Evolutionary conservation across 2,888 invertebrate species (phyloP), one percentile per base, ranked within the genome.

Genomic region (Strigamia transsilvanica): DNA sequence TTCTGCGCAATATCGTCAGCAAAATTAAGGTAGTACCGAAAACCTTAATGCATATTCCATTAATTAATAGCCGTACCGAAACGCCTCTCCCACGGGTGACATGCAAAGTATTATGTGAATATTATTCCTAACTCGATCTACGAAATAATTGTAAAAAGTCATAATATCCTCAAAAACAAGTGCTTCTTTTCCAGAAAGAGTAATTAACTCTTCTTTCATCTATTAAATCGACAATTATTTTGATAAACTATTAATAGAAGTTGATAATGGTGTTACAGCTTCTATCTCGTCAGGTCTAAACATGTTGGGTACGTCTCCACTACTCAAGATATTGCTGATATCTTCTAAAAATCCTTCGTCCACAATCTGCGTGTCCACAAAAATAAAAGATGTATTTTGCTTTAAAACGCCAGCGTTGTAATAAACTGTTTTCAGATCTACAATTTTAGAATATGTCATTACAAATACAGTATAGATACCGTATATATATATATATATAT

Each of bases 231-330:
- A 23, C n/a, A 7, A 18, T 32, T n/a, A 78, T 2, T 23, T 27
- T n/a, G 12, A 10, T 38, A 38, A 23, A 32, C n/a, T 34, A 46
- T 15, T 42, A 13, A n/a, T 38, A 34, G 3, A 27, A 27, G 2
- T 27, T 27, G 27, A 27, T 27, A n/a, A 27, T 27, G 3, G 10
- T 32, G 15, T 89, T 85, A 94, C 94, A 86, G 96, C 95, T 87
- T 96, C 96, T 88, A 96, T 93, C 88, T 97, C 96, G 84, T 96
- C 96, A 0, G 92, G 87, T 86, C 95, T 95, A 87, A 92, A 96
- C n/a, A 97, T 90, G 88, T 95, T 96, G 5, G 94, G 92, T 83
- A 97, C 92, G 88, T 96, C 96, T 0, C 96, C 96, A 84, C 93
- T 94, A 87, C 94, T 95, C 82, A 97, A 90, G 88, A 97, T 91